Conservation (phyloP, 2,113 vertebrate species). For the Dascyllus trimaculatus region DNA sequence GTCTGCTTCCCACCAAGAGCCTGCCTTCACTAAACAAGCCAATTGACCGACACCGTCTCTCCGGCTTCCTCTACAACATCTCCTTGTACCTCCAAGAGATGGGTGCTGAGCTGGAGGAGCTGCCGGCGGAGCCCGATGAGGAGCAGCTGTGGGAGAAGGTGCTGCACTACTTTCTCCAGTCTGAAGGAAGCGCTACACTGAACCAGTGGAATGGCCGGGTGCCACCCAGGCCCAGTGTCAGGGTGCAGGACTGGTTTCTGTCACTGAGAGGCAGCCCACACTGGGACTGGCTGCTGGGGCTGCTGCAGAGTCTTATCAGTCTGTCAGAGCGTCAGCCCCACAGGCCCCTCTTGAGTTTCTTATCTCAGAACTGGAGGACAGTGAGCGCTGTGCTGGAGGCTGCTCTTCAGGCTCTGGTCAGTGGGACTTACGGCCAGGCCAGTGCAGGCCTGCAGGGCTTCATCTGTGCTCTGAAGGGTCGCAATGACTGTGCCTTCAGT, state of each 20-base stretch:
- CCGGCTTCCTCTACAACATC: conserved; percentile 90
- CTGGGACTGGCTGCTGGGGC: conserved; percentile 88
- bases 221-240: conserved; percentile 85
- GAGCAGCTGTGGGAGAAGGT: conserved; percentile 85
- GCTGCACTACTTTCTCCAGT: conserved; percentile 83
- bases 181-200: conserved; percentile 68
- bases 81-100: conserved; percentile 89
- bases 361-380: conserved; percentile 90
- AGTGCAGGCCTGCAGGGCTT: conserved; percentile 85
- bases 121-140: conserved; percentile 57
- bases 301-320: conserved; percentile 86
- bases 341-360: conserved; percentile 81
- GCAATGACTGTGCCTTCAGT: conserved; percentile 84
- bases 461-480: conserved; percentile 87
- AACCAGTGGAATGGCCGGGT: conserved; percentile 80
- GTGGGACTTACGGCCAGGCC: conserved; percentile 85
- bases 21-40: conserved; percentile 75
- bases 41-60: conserved; percentile 83
- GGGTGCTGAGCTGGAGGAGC: conserved; percentile 83
- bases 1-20: conserved; percentile 75
- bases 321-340: conserved; percentile 85
- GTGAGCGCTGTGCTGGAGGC: conserved; percentile 87
- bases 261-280: conserved; percentile 90
- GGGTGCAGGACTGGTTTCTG: conserved; percentile 88
- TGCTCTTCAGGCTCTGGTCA: conserved; percentile 85